Conservation (phyloP, 2,888 invertebrate genomes). For the Philonicus albiceps region DNA sequence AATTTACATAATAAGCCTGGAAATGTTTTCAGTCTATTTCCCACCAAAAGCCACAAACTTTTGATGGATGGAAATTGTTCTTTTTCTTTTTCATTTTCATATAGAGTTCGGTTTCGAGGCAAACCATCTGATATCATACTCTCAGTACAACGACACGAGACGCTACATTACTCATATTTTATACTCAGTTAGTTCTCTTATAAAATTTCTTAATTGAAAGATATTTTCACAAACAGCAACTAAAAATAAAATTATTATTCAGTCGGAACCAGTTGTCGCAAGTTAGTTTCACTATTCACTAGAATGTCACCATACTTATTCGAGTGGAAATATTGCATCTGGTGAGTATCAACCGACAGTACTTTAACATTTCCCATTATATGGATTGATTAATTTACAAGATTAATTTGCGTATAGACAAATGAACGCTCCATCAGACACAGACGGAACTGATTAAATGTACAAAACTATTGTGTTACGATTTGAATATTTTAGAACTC, state of each 20-base stretch:
- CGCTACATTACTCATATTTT: neutral
- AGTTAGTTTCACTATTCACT: neutral
- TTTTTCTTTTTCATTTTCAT: neutral
- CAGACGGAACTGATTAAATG: neutral
- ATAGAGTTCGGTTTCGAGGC: neutral
- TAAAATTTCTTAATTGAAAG: neutral
- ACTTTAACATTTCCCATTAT: neutral
- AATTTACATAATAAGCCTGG: neutral
- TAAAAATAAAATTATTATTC: neutral
- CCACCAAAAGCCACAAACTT: neutral
- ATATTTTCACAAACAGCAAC: neutral
- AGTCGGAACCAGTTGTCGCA: neutral
- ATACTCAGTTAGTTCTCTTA: neutral
- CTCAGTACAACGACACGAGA: neutral
- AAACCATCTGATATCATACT: neutral
- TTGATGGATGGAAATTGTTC: neutral
- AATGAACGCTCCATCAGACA: neutral
- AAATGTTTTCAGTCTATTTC: neutral
- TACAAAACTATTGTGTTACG: neutral
- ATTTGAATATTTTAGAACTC: neutral
- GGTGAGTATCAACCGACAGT: neutral
- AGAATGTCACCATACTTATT: neutral
- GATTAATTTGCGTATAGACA: neutral
- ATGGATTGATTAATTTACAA: neutral
- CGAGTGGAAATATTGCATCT: neutral